Base-by-base conservation (phyloP, 2,888 invertebrate genomes). In the Dascillus cervinus region DNA sequence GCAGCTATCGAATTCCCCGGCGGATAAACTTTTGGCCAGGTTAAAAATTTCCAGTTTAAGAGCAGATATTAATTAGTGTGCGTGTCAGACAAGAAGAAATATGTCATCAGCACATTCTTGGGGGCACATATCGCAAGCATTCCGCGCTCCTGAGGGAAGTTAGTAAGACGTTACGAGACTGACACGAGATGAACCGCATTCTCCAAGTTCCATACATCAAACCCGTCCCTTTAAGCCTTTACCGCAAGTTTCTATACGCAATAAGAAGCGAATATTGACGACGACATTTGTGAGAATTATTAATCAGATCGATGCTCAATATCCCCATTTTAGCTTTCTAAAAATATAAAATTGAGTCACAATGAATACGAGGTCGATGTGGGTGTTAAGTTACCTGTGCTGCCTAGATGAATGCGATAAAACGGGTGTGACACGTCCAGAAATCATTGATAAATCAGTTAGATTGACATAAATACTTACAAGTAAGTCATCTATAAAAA, bases 41-140 rank as follows among this genome's bases (percentile, higher is more conserved):
- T n/a, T n/a, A n/a, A n/a, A n/a, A 17, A 17, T 17, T 8, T 17
- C 8, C 17, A 8, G 17, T 17, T 4, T 17, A 17, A 8, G 4
- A 6, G 4, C 17, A 8, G 5, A 8, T 8, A 32, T 25, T 51
- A 51, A 49, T 53, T 39, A 43, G 25, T 29, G 39, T 41, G 37
- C 46, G 47, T 43, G 46, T 50, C 49, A 44, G 45, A 49, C 41
- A 49, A 52, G 52, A 55, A 58, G 56, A 60, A 58, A 58, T 60
- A 61, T 61, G 60, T 55, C 59, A 60, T 60, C 58, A 58, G 50
- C 57, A 55, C 58, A 60, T 60, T 62, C 61, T 52, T 53, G 32
- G 47, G n/a, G 41, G 49, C 50, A 57, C 47, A 53, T 54, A 53
- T 50, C 51, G 54, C 50, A 52, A 54, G 55, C 56, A 62, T 61